Base-by-base conservation (phyloP, 2,888 invertebrate species). In the Gari tellinella region DNA sequence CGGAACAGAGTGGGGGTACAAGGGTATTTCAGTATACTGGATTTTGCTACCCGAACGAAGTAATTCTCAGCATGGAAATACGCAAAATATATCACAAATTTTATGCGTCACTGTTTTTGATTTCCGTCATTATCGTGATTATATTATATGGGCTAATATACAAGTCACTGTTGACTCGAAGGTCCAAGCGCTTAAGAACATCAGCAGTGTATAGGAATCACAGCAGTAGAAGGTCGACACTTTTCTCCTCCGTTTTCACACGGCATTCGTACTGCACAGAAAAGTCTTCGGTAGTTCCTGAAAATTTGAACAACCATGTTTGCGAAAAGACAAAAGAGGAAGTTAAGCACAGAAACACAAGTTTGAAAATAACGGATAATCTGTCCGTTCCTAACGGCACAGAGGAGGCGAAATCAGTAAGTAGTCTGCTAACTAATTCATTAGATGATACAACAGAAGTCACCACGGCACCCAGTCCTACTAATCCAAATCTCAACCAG, bases 121-220 rank as follows among this genome's bases (percentile, higher is more conserved):
- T 83, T 51, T 72, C 80, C 4, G 78, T 76, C 52, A 69, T 78
- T 17, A 58, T 70, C 21, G 83, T 83, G 1, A 67, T 72, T 19
- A 65, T 80, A 19, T 49, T 83, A 7, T 83, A 83, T 49, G 77
- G 72, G 15, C 65, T 81, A 5, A 78, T 83, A 53, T 81, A 78
- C 56, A 70, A 69, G 52, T 79, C 83, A 0, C 68, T 83, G 23
- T 55, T 77, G 19, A n/a, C 64, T 10, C 58, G 83, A 10, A 60
- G 83, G 5, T 77, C 78, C 0, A 70, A 64, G 40, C 70, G 70
- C 45, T 26, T 75, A 10, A 58, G 75, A 38, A 65, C 68, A n/a
- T 66, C 66, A 7, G 52, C 72, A 1, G 57, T 60, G 26, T 43
- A 65, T 14, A 56, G 72, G 38, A 52, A 58, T 40, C 40, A 52